These are phyloP conservation scores for Lasioglossum vierecki DNA, from an alignment of 2,888 invertebrate genomes.

Conservation along the genomic window DNA sequence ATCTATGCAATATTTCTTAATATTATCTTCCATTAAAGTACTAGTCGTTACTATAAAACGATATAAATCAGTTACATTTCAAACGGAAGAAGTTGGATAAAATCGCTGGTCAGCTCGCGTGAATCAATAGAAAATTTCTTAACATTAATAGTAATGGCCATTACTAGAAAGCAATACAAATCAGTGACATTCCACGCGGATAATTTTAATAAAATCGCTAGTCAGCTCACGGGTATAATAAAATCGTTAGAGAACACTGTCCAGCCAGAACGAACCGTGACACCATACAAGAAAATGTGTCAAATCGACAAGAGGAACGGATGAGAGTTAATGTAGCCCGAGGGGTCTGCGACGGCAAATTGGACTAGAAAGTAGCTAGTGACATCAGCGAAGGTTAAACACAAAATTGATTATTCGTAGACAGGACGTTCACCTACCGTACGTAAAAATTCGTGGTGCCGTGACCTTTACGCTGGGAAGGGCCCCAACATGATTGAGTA, in stretches of 20 bases:
- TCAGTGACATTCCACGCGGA: not conserved
- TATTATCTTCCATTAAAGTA: no score
- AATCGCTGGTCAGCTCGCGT: no score
- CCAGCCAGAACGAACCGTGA: not conserved
- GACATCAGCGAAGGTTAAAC: not conserved
- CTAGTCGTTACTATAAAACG: no score
- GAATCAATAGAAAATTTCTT: no score
- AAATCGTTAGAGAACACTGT: not conserved
- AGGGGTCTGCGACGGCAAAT: not conserved
- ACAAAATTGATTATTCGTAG: not conserved
- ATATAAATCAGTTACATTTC: no score
- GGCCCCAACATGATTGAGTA: constrained; percentile 97
- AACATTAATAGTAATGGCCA: no score
- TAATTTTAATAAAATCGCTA: not conserved
- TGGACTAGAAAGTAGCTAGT: not conserved
- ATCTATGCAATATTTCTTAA: no score
- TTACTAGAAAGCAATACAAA: no score
- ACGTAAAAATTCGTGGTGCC: constrained; percentile 94
- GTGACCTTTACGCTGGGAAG: constrained; percentile 94
- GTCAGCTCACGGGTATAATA: not conserved
- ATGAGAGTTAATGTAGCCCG: constrained; percentile 10
- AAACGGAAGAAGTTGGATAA: no score
- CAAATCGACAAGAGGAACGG: not conserved
- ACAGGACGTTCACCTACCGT: constrained; percentile 88
- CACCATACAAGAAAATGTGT: not conserved